phyloP scores from a whole-genome alignment of 2,888 invertebrate genomes.

The Andrena minutula region DNA sequence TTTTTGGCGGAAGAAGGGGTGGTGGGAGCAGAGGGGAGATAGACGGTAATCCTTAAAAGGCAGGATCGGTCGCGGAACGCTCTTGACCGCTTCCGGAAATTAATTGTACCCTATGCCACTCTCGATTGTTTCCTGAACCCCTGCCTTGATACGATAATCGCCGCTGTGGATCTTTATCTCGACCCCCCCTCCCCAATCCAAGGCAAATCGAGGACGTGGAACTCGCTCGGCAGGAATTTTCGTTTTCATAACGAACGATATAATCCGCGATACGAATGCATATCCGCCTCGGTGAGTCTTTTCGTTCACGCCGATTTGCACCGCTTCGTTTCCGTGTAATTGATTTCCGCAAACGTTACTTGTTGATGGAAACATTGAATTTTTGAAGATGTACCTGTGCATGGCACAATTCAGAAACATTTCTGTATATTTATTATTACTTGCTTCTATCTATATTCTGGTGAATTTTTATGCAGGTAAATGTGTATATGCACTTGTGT shows the following conservation, averaged over 20 bases:
- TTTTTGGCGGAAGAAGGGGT: slow-evolving; percentile 51
- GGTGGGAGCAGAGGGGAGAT: slow-evolving; percentile 22
- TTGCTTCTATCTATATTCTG: not conserved
- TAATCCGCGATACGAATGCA: slow-evolving; percentile 19
- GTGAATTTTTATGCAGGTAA: not conserved
- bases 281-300: not conserved
- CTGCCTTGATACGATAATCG: slow-evolving; percentile 16
- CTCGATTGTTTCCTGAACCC: slow-evolving; percentile 51
- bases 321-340: not conserved
- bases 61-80: slow-evolving; percentile 44
- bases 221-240: slow-evolving; percentile 8
- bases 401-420: not conserved
- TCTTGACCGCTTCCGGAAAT: slow-evolving; percentile 53
- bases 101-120: slow-evolving; percentile 42
- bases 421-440: not conserved
- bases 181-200: not conserved
- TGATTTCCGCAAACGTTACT: slow-evolving; percentile 6
- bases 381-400: not conserved
- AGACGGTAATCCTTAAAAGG: slow-evolving; percentile 60
- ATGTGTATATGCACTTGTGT: not conserved
- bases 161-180: slow-evolving; percentile 30
- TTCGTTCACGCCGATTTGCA: slow-evolving; percentile 1
- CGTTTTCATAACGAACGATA: slow-evolving; percentile 37
- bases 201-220: slow-evolving; percentile 17
- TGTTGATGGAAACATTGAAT: not conserved